phyloP scores from a whole-genome alignment of 2,888 invertebrate species.

The Leistus spinibarbis region DNA sequence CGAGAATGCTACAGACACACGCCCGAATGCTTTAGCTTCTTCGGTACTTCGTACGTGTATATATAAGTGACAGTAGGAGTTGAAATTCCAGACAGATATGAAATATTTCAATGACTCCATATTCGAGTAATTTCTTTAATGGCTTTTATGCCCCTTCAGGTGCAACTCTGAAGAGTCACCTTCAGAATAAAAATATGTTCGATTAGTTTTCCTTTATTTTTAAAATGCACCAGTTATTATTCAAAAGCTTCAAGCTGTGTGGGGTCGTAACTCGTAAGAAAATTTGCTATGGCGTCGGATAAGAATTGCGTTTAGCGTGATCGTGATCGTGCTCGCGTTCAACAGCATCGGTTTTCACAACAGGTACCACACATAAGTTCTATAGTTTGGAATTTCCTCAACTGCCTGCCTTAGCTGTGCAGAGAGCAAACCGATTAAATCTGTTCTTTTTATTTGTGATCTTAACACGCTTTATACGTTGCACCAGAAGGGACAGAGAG shows the following conservation, averaged over 20 bases:
- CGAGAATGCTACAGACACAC: no score
- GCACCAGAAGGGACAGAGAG: background rate
- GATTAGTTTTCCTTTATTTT: background rate
- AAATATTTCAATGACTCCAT: no score
- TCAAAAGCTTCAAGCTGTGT: background rate
- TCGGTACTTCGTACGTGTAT: no score
- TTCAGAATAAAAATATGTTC: background rate
- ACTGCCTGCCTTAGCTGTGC: background rate
- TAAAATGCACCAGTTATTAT: background rate
- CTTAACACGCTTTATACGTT: background rate
- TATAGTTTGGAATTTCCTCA: background rate
- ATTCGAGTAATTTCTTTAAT: no score
- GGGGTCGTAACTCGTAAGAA: background rate
- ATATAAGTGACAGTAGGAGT: no score
- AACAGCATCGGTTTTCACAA: background rate
- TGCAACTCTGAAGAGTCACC: no score
- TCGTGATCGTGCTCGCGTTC: background rate
- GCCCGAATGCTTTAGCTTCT: no score
- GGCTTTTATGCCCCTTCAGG: no score
- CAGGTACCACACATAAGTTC: slow-evolving; percentile 4
- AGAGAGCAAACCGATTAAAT: slow-evolving; percentile 2
- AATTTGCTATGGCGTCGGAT: background rate
- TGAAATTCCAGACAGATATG: no score
- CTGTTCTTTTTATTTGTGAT: background rate
- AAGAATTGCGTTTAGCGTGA: background rate